Base-by-base conservation (phyloP, 1,140 invertebrate species). In the Aricia agestis region DNA sequence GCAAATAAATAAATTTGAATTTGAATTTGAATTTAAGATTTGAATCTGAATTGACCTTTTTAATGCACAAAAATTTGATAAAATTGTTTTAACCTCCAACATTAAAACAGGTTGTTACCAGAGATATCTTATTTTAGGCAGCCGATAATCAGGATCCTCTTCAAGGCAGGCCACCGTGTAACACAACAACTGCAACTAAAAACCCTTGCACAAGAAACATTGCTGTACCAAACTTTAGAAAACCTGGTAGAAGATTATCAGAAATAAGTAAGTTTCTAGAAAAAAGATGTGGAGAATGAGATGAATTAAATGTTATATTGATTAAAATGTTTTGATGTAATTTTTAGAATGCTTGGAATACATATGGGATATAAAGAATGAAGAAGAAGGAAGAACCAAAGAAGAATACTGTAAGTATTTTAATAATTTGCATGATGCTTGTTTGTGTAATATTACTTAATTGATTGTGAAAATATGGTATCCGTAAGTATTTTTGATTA, bases 331-430 rank as follows among this genome's bases (percentile, higher is more conserved):
- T 17, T 19, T 59, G n/a, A 59, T 7, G 15, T 19, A 18, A 18
- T 25, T 63, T 63, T 63, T 13, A 63, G 59, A 63, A 19, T 63
- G 59, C 59, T 19, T 63, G 59, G 17, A 18, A 19, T 63, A 63
- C 18, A 63, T 63, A 19, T 63, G 59, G 59, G 59, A 63, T 19
- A 63, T 63, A 25, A 63, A 63, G 18, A 25, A 63, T 19, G 19
- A 19, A 17, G 59, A 25, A 25, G 59, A 63, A 11, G 25, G 10
- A 25, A 63, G 11, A 63, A 10, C 10, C 19, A 7, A 18, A 19
- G 59, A 63, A 19, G n/a, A n/a, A n/a, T n/a, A n/a, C n/a, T 63
- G 59, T 63, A 11, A 63, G 19, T n/a, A n/a, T n/a, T n/a, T n/a
- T n/a, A n/a, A n/a, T n/a, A n/a, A n/a, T n/a, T n/a, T n/a, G n/a